Percentiles rank a stretch among this genome's conserved stretches.
Conservation (phyloP, 2,888 invertebrate species). For the Phortica okadai region DNA sequence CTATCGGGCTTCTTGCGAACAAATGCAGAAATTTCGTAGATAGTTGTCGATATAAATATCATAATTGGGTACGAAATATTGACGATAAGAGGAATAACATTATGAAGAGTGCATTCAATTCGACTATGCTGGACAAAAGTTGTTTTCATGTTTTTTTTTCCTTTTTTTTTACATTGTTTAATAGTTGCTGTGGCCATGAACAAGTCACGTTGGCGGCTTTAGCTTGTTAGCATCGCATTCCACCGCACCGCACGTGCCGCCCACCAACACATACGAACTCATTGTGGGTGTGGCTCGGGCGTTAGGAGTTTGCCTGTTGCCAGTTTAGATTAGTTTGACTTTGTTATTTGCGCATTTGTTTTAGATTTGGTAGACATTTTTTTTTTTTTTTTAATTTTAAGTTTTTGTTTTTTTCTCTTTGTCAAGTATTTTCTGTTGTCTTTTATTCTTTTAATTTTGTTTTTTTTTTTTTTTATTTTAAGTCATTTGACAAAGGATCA, state of each 20-base stretch:
- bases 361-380: too few relatives aligned
- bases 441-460: not conserved
- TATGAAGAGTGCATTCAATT: too few relatives aligned
- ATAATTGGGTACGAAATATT: too few relatives aligned
- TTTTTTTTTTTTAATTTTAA: not conserved
- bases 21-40: too few relatives aligned
- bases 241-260: not conserved
- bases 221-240: not conserved
- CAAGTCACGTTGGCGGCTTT: not conserved
- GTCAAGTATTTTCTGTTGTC: slow-evolving; percentile 1
- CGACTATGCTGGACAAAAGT: not conserved
- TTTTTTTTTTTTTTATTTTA: not conserved
- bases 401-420: not conserved
- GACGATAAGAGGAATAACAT: too few relatives aligned
- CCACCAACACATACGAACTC: not conserved
- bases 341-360: slow-evolving; percentile 49
- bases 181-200: not conserved
- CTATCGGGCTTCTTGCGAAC: too few relatives aligned
- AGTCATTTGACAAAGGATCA: slow-evolving; percentile 45
- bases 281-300: slow-evolving; percentile 31
- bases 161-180: not conserved
- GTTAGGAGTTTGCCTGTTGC: slow-evolving; percentile 57
- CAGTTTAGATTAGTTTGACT: slow-evolving; percentile 70
- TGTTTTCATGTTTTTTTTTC: not conserved
- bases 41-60: too few relatives aligned